Conservation (phyloP, 2,888 invertebrate genomes). For the Dryococelus australis region DNA sequence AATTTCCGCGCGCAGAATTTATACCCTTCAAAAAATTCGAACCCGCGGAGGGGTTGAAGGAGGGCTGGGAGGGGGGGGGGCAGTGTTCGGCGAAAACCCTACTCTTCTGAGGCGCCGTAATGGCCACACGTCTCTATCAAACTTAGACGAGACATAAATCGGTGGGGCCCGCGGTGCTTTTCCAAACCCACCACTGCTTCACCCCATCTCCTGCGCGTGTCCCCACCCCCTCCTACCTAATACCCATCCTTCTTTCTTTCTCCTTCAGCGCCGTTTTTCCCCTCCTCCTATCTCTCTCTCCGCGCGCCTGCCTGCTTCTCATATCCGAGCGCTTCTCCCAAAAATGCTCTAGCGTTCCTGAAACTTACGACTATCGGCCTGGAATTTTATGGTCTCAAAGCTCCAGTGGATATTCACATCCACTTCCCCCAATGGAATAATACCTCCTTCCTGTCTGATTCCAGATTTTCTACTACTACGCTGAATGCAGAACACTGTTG, state of each 20-base stretch:
- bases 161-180: not conserved
- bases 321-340: constrained; percentile 10
- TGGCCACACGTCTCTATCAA: constrained; percentile 30
- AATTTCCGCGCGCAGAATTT: constrained; percentile 39
- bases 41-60: not conserved
- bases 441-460: not conserved
- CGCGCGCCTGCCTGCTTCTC: not conserved
- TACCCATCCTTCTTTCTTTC: not conserved
- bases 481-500: not conserved
- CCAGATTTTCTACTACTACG: not conserved
- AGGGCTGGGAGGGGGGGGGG: not conserved
- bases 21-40: constrained; percentile 43
- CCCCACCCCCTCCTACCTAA: not conserved
- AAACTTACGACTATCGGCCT: constrained; percentile 10
- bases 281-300: not conserved
- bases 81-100: not conserved
- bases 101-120: constrained; percentile 22
- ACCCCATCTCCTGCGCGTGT: not conserved
- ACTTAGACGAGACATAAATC: constrained; percentile 28
- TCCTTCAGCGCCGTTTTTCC: not conserved
- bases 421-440: not conserved
- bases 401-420: constrained; percentile 3
- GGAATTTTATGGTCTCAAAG: constrained; percentile 16
- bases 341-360: not conserved
- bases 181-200: constrained; percentile 10